Evolutionary conservation across 2,113 vertebrate species (phyloP), one percentile per base, ranked within the genome.

Genomic region (Stomatorhinus ivindoensis): DNA sequence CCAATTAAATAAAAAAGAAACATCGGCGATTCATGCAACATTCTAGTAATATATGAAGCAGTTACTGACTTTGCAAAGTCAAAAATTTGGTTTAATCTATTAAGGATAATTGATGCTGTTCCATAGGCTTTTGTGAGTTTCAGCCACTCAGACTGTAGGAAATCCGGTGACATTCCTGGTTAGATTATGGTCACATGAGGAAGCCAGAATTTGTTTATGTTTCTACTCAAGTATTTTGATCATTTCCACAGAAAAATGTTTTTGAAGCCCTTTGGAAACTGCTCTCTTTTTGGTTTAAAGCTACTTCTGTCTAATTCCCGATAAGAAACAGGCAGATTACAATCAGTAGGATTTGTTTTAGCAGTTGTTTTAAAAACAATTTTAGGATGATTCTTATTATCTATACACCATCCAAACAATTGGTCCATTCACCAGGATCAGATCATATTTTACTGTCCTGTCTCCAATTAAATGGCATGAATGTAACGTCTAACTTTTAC

Each of bases 91-190:
- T 90, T 90, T 92, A 91, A 92, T 90, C 91, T 90, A 91, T 90
- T 93, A 93, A 94, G 89, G 90, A 92, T 95, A 94, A 94, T 92
- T 94, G 91, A 92, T 90, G 93, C 92, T 93, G 91, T 93, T 92
- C 92, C 91, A 89, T 90, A 90, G 82, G 87, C 47, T 91, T 90
- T 91, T 91, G 86, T 90, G 89, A 89, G 87, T 39, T 90, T 92
- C 92, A 92, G 93, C 93, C 93, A 92, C 93, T 90, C 88, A 91
- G 92, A 94, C 89, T 42, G 4, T 87, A 92, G 90, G 91, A 93
- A 93, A 92, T 94, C 93, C 92, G 94, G 92, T 51, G 92, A 94
- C 93, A 95, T 95, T 96, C 94, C 93, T 0, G 91, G 93, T 94
- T 94, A 91, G 91, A 91, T 91, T 93, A 93, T 94, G 93, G 92